Conservation (phyloP, 1,140 invertebrate genomes). For the Drosophila ironensis region DNA sequence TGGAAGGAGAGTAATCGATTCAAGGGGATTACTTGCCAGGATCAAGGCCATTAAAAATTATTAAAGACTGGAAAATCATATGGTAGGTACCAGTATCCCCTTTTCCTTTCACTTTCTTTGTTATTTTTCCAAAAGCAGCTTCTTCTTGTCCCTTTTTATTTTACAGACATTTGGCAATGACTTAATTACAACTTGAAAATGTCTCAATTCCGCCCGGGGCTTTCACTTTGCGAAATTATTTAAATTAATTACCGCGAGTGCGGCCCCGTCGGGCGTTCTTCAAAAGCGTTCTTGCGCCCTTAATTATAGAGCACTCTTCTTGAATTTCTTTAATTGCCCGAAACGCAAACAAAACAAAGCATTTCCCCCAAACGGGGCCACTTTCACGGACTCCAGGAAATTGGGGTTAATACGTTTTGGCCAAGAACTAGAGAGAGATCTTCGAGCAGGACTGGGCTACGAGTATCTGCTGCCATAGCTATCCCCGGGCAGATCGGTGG, state of each 20-base stretch:
- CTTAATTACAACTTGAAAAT: conserved; percentile 59
- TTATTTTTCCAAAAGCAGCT: background rate
- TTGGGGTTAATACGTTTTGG: background rate
- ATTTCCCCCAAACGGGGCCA: conserved; percentile 1
- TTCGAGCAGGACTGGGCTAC: too few species aligned
- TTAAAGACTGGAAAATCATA: too few species aligned
- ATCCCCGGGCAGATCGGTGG: conserved; percentile 10
- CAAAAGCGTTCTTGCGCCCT: conserved; percentile 40
- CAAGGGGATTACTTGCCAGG: too few species aligned
- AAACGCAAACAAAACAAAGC: conserved; percentile 1
- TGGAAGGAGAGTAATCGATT: too few species aligned
- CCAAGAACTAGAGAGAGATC: too few species aligned
- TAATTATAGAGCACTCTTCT: conserved; percentile 61
- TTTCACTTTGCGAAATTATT: conserved; percentile 67
- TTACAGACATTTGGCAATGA: conserved; percentile 13
- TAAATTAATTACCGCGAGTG: conserved; percentile 63
- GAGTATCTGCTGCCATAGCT: too few species aligned
- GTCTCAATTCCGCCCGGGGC: conserved; percentile 60
- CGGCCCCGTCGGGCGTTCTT: conserved; percentile 28
- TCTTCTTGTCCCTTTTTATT: background rate
- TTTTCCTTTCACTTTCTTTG: background rate
- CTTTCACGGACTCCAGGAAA: background rate
- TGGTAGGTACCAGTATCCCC: too few species aligned
- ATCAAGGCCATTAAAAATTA: conserved; percentile 23
- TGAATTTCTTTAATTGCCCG: conserved; percentile 37